Evolutionary conservation across 2,797 vertebrate genomes (phyloP).

Genomic region (Macropodus opercularis): DNA sequence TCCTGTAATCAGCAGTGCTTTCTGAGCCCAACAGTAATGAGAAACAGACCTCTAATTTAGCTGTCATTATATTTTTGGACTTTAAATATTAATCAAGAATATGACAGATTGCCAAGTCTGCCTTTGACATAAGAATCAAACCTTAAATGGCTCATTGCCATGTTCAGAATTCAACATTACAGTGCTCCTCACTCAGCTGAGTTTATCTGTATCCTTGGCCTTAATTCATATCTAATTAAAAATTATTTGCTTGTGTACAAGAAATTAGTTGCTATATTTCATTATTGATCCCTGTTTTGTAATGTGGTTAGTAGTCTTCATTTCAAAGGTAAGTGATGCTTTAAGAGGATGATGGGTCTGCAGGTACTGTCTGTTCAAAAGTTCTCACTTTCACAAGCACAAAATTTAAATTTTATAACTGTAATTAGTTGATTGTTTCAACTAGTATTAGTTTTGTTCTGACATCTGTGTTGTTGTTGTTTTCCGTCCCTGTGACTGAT

Average conservation of each 20-base stretch:
- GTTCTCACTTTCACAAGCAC: conserved; percentile 30
- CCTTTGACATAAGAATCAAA: not conserved
- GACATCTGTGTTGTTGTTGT: conserved; percentile 35
- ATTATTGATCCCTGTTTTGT: conserved; percentile 21
- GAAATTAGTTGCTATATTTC: not conserved
- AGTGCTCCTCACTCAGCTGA: not conserved
- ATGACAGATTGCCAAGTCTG: not conserved
- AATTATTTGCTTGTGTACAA: conserved; percentile 20
- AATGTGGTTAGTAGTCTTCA: conserved; percentile 41
- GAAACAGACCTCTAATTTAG: conserved; percentile 88
- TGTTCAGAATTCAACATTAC: conserved; percentile 10
- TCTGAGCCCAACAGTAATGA: conserved; percentile 88
- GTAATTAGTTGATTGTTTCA: not conserved
- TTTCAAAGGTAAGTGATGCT: conserved; percentile 58
- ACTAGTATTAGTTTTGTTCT: not conserved
- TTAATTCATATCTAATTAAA: no score
- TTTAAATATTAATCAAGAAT: conserved; percentile 6
- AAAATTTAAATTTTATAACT: conserved; percentile 7
- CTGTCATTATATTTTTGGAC: not conserved
- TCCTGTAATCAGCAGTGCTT: conserved; percentile 70
- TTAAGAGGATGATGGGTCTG: conserved; percentile 34
- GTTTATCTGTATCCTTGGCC: conserved; percentile 14
- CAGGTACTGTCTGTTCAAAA: conserved; percentile 59
- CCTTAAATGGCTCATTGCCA: not conserved
- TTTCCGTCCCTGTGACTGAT: conserved; percentile 31